phyloP scores from a whole-genome alignment of 2,113 vertebrate species.

The Macrotus californicus region DNA sequence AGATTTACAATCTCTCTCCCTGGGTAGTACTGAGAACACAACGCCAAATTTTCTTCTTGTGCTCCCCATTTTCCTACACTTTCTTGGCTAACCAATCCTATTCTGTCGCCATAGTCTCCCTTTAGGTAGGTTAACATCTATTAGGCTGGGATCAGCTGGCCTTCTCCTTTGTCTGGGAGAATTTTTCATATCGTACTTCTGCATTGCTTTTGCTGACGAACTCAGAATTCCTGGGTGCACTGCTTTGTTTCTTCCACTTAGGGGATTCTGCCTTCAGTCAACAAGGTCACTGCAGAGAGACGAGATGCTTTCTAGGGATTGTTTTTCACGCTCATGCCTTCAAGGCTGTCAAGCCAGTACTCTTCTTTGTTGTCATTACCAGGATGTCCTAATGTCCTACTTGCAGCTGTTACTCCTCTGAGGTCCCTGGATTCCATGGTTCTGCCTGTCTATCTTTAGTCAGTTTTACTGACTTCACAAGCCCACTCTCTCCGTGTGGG shows the following conservation, averaged over 20 bases:
- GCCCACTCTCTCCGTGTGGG: not conserved
- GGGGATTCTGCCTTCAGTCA: not conserved
- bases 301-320: not conserved
- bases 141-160: not conserved
- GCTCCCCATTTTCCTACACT: not conserved
- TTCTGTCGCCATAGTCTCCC: not conserved
- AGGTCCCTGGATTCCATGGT: not conserved
- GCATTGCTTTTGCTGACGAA: not conserved
- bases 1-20: not conserved
- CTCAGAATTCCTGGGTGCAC: not conserved
- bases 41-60: not conserved
- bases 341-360: not conserved
- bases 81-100: not conserved
- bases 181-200: not conserved
- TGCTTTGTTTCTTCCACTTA: not conserved
- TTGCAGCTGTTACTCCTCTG: not conserved
- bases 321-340: not conserved
- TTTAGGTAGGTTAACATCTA: not conserved
- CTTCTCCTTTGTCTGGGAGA: not conserved
- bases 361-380: not conserved
- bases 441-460: not conserved
- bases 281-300: not conserved
- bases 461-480: not conserved
- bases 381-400: not conserved
- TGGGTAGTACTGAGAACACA: not conserved